These are phyloP conservation scores for Trachythela sp. DNA, from an alignment of 64 coral and sea anemone genomes.

Conservation along the genomic window DNA sequence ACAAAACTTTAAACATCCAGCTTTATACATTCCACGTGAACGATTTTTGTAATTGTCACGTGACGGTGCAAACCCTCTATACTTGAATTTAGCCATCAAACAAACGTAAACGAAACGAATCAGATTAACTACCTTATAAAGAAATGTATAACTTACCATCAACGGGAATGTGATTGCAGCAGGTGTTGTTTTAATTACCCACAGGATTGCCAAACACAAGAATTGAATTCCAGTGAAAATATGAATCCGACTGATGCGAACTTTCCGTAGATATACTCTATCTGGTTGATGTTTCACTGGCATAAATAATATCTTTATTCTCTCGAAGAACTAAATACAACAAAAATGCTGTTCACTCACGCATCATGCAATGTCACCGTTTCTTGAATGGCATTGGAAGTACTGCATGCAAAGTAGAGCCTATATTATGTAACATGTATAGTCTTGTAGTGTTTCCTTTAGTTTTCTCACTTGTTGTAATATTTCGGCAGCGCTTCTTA, in stretches of 20 bases:
- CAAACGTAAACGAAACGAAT: background rate
- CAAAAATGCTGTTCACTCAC: background rate
- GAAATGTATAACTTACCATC: constrained; percentile 55
- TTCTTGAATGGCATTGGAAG: too few species aligned
- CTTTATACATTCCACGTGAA: too few species aligned
- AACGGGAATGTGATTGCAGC: constrained; percentile 81
- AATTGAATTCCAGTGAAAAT: constrained; percentile 77
- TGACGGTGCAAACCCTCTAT: too few species aligned
- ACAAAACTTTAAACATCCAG: too few species aligned
- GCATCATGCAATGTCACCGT: background rate
- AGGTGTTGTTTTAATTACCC: constrained; percentile 76
- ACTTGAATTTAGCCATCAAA: too few species aligned
- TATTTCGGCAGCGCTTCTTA: background rate
- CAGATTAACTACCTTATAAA: too few species aligned
- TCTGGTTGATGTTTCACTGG: constrained; percentile 94
- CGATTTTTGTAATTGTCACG: too few species aligned
- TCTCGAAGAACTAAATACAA: constrained; percentile 68
- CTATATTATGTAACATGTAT: too few species aligned
- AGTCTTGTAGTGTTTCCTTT: too few species aligned
- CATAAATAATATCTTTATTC: constrained; percentile 94
- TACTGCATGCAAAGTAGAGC: background rate
- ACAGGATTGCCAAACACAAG: constrained; percentile 62
- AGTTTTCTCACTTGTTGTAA: background rate
- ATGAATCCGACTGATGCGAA: constrained; percentile 71
- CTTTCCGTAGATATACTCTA: constrained; percentile 69